Evolutionary conservation across 2,797 vertebrate species (phyloP).

Genomic region (Crax fasciolata): DNA sequence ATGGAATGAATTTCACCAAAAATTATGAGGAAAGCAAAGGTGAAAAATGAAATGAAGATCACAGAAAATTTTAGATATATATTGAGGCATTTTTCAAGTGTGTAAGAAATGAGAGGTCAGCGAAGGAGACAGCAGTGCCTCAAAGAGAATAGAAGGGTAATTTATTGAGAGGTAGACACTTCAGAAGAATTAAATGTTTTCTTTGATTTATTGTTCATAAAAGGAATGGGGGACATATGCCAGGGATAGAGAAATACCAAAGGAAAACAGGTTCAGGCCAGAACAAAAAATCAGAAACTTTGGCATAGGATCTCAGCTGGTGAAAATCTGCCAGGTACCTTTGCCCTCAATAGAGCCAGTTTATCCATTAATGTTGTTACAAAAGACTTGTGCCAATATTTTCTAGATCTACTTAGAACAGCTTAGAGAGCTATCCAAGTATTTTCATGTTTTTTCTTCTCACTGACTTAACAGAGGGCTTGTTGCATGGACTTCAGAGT

Average conservation of each 20-base stretch:
- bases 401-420: not conserved
- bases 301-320: not conserved
- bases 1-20: slow-evolving; percentile 62
- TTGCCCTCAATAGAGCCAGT: slow-evolving; percentile 8
- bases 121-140: not conserved
- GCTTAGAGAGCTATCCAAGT: not conserved
- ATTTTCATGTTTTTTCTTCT: not conserved
- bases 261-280: slow-evolving; percentile 30
- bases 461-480: not conserved
- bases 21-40: slow-evolving; percentile 55
- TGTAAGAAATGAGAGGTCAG: slow-evolving; percentile 45
- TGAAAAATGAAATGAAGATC: slow-evolving; percentile 68
- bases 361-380: slow-evolving; percentile 5
- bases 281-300: not conserved
- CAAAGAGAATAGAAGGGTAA: slow-evolving; percentile 49
- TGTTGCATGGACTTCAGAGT: not conserved
- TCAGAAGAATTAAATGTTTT: slow-evolving; percentile 69
- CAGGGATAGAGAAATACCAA: slow-evolving; percentile 27
- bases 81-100: slow-evolving; percentile 66
- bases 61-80: slow-evolving; percentile 65
- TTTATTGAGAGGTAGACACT: slow-evolving; percentile 19
- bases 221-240: slow-evolving; percentile 23
- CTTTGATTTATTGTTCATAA: slow-evolving; percentile 69
- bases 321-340: slow-evolving; percentile 26
- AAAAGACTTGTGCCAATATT: not conserved